Conservation (phyloP, 2,888 invertebrate species). For the Dinocampus coccinellae region DNA sequence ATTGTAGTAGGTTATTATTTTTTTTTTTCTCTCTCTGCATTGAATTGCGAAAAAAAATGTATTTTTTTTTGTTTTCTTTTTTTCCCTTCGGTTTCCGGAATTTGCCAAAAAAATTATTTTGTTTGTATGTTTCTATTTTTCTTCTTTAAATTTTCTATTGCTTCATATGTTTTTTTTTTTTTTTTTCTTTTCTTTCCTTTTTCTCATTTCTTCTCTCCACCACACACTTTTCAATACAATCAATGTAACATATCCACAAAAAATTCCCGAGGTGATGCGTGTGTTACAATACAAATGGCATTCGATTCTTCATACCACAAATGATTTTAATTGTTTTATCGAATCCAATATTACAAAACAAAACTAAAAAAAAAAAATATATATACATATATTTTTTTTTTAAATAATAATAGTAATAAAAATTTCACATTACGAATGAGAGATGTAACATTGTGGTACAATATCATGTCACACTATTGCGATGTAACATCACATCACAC, state of each 20-base stretch:
- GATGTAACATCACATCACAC: constrained; percentile 12
- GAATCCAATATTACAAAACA: neutral
- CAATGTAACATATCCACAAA: neutral
- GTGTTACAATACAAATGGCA: neutral
- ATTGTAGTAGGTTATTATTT: constrained; percentile 14
- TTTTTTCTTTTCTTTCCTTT: constrained; percentile 15
- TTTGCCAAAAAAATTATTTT: constrained; percentile 18
- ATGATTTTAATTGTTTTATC: neutral
- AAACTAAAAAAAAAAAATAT: neutral
- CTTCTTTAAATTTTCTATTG: neutral
- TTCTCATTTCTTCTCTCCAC: constrained; percentile 2
- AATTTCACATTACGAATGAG: neutral
- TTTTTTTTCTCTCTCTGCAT: no score
- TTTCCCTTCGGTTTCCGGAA: neutral
- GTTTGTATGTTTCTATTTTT: constrained; percentile 17
- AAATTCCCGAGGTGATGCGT: neutral
- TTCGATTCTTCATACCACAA: neutral
- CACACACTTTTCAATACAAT: constrained; percentile 1
- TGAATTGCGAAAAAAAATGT: neutral
- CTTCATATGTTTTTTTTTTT: neutral
- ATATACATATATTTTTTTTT: neutral
- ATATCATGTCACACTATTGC: neutral
- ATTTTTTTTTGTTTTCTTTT: neutral
- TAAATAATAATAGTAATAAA: no score
- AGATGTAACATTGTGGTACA: neutral